A percentile compares a stretch with the other conserved stretches of the same genome.
Evolutionary conservation across 2,113 vertebrate species (phyloP).

Genomic region (Genyomyrus donnyi): DNA sequence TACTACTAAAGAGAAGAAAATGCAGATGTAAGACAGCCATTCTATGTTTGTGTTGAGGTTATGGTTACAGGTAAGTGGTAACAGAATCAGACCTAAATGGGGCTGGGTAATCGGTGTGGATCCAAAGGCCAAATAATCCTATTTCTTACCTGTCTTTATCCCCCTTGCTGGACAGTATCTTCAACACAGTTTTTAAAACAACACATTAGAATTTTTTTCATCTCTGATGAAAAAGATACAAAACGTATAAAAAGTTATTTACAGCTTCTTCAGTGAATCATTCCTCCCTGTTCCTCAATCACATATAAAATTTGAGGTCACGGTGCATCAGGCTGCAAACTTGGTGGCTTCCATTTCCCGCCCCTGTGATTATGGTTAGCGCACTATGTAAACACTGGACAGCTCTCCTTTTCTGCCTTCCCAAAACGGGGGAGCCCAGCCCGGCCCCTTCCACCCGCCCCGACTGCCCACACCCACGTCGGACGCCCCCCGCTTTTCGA

Average conservation of each 20-base stretch:
- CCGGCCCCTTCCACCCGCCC: not conserved
- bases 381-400: not conserved
- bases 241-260: conserved; percentile 84
- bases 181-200: conserved; percentile 69
- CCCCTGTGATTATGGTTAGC: not conserved
- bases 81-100: not conserved
- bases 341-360: conserved; percentile 31
- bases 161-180: conserved; percentile 63
- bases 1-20: not conserved
- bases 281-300: conserved; percentile 21
- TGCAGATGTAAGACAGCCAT: conserved; percentile 10
- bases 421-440: not conserved
- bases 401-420: conserved; percentile 12
- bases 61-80: not conserved
- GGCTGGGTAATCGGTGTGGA: not conserved
- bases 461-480: not conserved
- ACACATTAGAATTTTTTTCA: conserved; percentile 72
- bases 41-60: conserved; percentile 15
- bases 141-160: conserved; percentile 35
- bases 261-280: conserved; percentile 46
- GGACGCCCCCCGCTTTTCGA: not conserved
- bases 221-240: conserved; percentile 98
- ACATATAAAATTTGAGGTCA: conserved; percentile 39
- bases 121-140: not conserved
- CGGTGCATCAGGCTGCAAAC: conserved; percentile 19